Base-by-base conservation (phyloP, 2,113 vertebrate genomes). In the Gnathonemus echidnorhynchus region DNA sequence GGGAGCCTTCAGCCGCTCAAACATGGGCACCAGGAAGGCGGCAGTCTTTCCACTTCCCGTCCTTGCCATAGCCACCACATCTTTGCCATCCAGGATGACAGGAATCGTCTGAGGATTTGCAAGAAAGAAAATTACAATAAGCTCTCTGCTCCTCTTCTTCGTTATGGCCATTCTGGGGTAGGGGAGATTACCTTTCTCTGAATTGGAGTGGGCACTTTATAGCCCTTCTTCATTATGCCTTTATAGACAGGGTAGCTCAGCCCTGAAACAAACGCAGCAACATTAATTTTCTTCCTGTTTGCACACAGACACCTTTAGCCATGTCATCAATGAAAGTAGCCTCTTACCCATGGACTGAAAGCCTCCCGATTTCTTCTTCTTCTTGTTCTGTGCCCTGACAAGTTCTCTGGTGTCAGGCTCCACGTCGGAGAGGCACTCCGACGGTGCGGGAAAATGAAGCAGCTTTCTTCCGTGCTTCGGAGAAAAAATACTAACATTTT, bases 291-390 rank as follows among this genome's bases (percentile, higher is more conserved):
- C 17, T 3, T 58, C 2, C 3, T 13, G 35, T 62, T 46, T 46
- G 3, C 49, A 24, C 6, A 83, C 5, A n/a, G 42, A 31, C 7
- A 35, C 6, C 8, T 85, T 48, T 8, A 45, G 42, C 39, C 83
- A 48, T 46, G 21, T n/a, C 8, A 46, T 39, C n/a, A 56, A 35
- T 13, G 13, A 87, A 87, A 3, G 50, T 4, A 35, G 46, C 52
- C 6, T 50, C 91, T 0, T 88, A 99, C 98, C 98, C 98, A 99
- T 99, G 24, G 98, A 99, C 93, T 99, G 98, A 94, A 99, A 99
- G n/a, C 98, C 98, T 1, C 98, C 98, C 0, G 98, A 99, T 89
- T 99, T 99, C 94, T 99, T 99, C 92, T 99, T 99, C 94, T 99
- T 99, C 95, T 98, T 98, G 95, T 99, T 99, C 94, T 99, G 98